Base-by-base conservation (phyloP, 2,888 invertebrate genomes). In the Campoplex capitator region DNA sequence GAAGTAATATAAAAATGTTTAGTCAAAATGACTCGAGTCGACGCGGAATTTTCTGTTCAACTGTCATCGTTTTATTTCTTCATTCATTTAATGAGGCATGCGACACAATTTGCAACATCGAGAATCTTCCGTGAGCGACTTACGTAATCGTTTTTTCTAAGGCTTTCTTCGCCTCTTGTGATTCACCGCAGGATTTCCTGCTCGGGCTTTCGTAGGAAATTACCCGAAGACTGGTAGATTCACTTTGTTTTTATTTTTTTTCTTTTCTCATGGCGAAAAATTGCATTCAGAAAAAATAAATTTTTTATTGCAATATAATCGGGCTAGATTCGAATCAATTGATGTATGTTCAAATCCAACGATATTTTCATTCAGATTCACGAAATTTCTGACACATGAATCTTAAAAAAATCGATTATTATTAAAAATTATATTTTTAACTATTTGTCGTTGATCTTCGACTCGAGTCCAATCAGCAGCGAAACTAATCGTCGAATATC, bases 81-180 rank as follows among this genome's bases (percentile, higher is more conserved):
- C 32, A 7, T 62, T 32, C 62, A 32, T 62, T 62, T 62, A 32
- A 62, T 32, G 32, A 62, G 32, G 13, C 16, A 13, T 62, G 32
- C 62, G 62, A 62, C 62, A 62, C 62, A 32, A 11, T 62, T 62
- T 62, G 28, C 32, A 62, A 62, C 62, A 32, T 32, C 62, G 62
- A 32, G 62, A 62, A 62, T 62, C 62, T 62, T 62, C 62, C 32
- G 62, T 62, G 62, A 32, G 32, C 32, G 62, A 62, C 62, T 62
- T 62, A 62, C 62, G 62, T 62, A 62, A 62, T 62, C 62, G 16
- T 62, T 32, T 62, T 32, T 32, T 62, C 23, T 23, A 23, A 62
- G 62, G 62, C 62, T 62, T 62, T 62, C 62, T 32, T 32, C n/a
- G 62, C 62, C 32, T 16, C 32, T 32, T 32, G 62, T 62, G 28